phyloP scores from a whole-genome alignment of 2,113 vertebrate species.

The Pandion haliaetus region DNA sequence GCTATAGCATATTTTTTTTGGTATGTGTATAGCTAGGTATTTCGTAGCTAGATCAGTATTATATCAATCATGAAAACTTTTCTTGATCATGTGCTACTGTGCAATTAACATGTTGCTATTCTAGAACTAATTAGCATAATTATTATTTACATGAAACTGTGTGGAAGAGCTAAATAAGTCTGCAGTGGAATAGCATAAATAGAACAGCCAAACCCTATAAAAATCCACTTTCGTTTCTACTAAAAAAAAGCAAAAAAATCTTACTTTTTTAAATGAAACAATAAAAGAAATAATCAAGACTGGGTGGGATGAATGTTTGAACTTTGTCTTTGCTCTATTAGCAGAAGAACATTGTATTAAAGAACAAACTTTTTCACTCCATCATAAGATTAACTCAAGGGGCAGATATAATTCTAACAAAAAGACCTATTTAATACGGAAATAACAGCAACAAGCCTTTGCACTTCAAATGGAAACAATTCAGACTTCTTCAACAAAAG shows the following conservation, averaged over 20 bases:
- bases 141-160: neutral
- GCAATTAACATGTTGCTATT: neutral
- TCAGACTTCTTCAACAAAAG: neutral
- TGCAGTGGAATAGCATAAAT: neutral
- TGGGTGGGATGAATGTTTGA: neutral
- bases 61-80: neutral
- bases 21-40: neutral
- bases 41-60: no score
- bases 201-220: neutral
- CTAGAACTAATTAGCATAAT: neutral
- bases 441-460: neutral
- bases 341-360: neutral
- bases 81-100: neutral
- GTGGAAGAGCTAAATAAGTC: neutral
- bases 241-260: neutral
- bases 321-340: neutral
- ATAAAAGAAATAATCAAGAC: neutral
- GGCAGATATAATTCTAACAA: neutral
- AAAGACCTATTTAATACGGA: neutral
- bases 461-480: neutral
- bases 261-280: neutral
- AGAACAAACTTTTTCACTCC: neutral
- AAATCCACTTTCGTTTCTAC: neutral
- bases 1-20: no score
- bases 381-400: neutral